Evolutionary conservation across 2,888 invertebrate genomes (phyloP), one percentile per base, ranked within the genome.

Genomic region (Drosophila leonis): DNA sequence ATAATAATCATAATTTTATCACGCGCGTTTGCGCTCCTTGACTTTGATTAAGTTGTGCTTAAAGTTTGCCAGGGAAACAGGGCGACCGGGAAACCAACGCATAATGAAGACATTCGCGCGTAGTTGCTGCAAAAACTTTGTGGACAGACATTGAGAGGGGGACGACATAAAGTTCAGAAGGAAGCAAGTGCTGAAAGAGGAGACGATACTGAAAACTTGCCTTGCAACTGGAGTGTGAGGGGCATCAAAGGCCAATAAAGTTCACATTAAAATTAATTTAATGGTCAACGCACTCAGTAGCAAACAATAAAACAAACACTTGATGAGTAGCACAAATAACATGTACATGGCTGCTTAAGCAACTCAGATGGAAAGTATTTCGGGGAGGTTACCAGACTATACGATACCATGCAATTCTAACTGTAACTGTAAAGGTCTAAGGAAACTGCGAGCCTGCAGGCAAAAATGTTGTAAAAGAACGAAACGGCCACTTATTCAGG

Each of bases 1-100:
- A 77, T 74, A 80, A 83, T 82, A 88, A 84, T 82, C 82, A 88
- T 84, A 88, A 84, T 88, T 88, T 88, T 75, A 82, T 76, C 88
- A 78, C 85, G 88, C 80, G 80, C 79, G 59, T 73, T 70, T 59
- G 61, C 65, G 64, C 69, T 63, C 33, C 69, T 80, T 82, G 85
- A 82, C 80, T 80, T 85, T 84, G 88, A 84, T 84, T 84, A 84
- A 84, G 83, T 87, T 82, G 82, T 75, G 81, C 85, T 87, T 83
- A 76, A 87, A 87, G 82, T 87, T 83, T 87, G 48, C 54, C 60
- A 66, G 52, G 35, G 51, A 20, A 46, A 15, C n/a, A 18, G 44
- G 57, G 39, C 65, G 48, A 52, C 48, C 48, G 39, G 27, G 54
- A 39, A 64, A 37, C 56, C 48, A 35, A 35, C 60, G 60, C 72